Evolutionary conservation across 2,113 vertebrate species (phyloP).

Genomic region (Lepus europaeus): DNA sequence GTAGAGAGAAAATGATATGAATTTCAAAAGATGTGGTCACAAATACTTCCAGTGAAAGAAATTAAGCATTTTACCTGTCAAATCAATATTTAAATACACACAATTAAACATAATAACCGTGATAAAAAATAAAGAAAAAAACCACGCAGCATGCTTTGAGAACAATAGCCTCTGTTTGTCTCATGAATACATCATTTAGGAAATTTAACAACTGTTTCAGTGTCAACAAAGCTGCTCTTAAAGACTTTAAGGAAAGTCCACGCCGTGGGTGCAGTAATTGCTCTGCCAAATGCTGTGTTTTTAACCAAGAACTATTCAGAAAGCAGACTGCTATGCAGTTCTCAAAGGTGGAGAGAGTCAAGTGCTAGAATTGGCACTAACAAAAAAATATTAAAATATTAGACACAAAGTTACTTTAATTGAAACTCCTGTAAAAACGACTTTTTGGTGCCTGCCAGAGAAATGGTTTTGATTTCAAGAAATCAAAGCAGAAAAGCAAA

Average conservation of each 20-base stretch:
- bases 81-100: constrained; percentile 33
- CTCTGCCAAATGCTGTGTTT: not conserved
- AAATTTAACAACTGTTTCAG: constrained; percentile 4
- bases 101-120: constrained; percentile 46
- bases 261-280: not conserved
- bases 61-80: not conserved
- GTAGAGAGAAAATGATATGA: not conserved
- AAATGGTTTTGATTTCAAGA: not conserved
- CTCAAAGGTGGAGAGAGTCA: constrained; percentile 73
- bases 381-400: constrained; percentile 65
- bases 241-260: not conserved
- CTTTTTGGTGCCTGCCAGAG: not conserved
- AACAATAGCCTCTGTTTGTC: constrained; percentile 71
- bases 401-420: constrained; percentile 34
- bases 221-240: constrained; percentile 46
- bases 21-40: not conserved
- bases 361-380: constrained; percentile 85
- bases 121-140: not conserved
- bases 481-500: constrained; percentile 48
- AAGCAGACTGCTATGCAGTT: constrained; percentile 66
- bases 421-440: constrained; percentile 7
- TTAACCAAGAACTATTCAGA: constrained; percentile 55
- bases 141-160: constrained; percentile 78
- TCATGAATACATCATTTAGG: constrained; percentile 56
- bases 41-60: constrained; percentile 18